These are phyloP conservation scores for Heliconius cydno DNA, from an alignment of 2,888 invertebrate genomes.

Conservation along the genomic window DNA sequence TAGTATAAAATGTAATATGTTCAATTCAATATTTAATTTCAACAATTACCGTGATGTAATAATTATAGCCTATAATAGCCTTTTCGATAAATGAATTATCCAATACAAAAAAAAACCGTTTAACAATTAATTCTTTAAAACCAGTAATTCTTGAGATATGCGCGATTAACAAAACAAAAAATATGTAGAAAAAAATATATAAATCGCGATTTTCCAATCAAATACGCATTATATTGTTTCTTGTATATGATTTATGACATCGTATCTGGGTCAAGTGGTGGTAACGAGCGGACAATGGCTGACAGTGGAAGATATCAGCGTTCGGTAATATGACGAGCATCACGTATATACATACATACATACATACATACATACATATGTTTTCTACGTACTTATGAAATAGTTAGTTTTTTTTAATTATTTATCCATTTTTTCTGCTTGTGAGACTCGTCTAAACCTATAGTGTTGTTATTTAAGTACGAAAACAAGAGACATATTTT, in stretches of 20 bases:
- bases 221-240: slow-evolving; percentile 20
- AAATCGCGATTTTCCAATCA: slow-evolving; percentile 13
- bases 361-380: neutral
- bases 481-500: too few species aligned
- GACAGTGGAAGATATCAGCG: slow-evolving; percentile 20
- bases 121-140: too few species aligned
- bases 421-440: neutral
- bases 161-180: too few species aligned
- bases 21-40: too few species aligned
- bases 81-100: too few species aligned
- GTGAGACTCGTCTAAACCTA: too few species aligned
- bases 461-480: too few species aligned
- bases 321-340: neutral
- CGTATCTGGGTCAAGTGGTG: slow-evolving; percentile 27
- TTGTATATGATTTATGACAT: slow-evolving; percentile 28
- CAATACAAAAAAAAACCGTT: too few species aligned
- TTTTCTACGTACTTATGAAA: neutral
- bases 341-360: neutral
- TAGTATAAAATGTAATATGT: too few species aligned
- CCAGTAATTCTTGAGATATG: too few species aligned
- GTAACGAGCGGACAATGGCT: slow-evolving; percentile 27
- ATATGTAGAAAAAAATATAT: neutral
- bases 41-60: too few species aligned
- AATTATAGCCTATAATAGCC: too few species aligned
- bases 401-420: neutral